phyloP scores from a whole-genome alignment of 2,113 vertebrate species.

The Ceyx melanurus region DNA sequence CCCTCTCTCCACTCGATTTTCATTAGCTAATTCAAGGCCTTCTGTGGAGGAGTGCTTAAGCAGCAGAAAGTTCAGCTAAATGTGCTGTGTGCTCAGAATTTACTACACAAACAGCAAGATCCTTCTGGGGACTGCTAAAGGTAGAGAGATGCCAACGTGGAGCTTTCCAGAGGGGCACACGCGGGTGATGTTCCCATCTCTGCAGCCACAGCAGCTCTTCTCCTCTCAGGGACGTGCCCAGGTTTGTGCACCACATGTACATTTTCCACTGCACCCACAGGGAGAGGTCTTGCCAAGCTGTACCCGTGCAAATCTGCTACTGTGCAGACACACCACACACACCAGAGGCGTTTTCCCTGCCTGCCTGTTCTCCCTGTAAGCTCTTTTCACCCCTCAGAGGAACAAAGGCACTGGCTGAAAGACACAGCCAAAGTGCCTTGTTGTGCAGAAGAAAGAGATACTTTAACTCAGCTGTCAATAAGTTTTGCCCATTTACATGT shows the following conservation, averaged over 20 bases:
- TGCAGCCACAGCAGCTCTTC: neutral
- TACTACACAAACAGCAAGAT: neutral
- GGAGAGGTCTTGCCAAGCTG: neutral
- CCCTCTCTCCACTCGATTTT: constrained; percentile 20
- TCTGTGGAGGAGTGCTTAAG: constrained; percentile 48
- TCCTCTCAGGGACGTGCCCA: rapidly evolving
- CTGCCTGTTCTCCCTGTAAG: neutral
- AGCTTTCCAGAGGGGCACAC: neutral
- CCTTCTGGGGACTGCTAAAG: neutral
- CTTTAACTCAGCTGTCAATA: constrained; percentile 62
- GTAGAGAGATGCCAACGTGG: neutral
- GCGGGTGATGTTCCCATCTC: rapidly evolving
- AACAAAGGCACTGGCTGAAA: constrained; percentile 49
- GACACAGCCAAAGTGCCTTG: constrained; percentile 36
- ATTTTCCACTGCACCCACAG: rapidly evolving
- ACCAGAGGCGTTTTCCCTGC: neutral
- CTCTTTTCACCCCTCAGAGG: neutral
- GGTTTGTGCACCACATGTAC: neutral
- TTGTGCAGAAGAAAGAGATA: constrained; percentile 55
- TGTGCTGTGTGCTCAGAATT: constrained; percentile 35
- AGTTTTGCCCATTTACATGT: constrained; percentile 62
- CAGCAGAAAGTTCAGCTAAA: constrained; percentile 52
- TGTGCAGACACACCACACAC: neutral
- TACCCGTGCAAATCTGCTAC: neutral
- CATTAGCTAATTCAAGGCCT: constrained; percentile 59